These are phyloP conservation scores for Galagoides demidoff DNA, from an alignment of 2,797 vertebrate species.

Conservation along the genomic window DNA sequence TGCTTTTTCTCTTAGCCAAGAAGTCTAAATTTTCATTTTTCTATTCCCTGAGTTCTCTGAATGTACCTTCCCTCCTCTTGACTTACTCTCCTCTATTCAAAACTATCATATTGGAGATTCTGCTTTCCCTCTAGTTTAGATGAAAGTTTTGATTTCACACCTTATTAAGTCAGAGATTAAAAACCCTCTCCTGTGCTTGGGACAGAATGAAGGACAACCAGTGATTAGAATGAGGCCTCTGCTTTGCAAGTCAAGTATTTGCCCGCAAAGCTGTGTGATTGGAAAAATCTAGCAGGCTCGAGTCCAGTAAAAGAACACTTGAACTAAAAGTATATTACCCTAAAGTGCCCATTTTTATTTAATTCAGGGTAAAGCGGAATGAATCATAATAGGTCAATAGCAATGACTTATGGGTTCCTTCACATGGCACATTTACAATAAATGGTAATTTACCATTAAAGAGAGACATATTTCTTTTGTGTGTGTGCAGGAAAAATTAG, in stretches of 20 bases:
- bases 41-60: neutral
- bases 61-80: neutral
- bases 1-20: slow-evolving; percentile 31
- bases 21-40: slow-evolving; percentile 7
- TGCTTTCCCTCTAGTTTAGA: neutral
- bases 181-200: slow-evolving; percentile 45
- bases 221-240: neutral
- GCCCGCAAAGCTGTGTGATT: neutral
- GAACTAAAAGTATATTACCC: slow-evolving; percentile 85
- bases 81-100: neutral
- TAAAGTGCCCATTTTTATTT: slow-evolving; percentile 88
- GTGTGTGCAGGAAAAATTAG: slow-evolving; percentile 84
- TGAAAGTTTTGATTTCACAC: slow-evolving; percentile 38
- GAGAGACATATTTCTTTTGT: slow-evolving; percentile 82
- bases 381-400: slow-evolving; percentile 88
- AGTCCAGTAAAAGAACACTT: slow-evolving; percentile 82
- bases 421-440: slow-evolving; percentile 89
- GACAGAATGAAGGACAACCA: slow-evolving; percentile 61
- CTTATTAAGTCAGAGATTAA: slow-evolving; percentile 33
- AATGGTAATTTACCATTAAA: slow-evolving; percentile 89
- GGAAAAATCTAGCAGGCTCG: slow-evolving; percentile 61
- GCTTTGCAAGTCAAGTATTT: slow-evolving; percentile 47
- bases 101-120: neutral
- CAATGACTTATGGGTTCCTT: slow-evolving; percentile 89
- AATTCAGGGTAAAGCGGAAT: slow-evolving; percentile 88